Conservation (phyloP, 1,140 invertebrate species). For the Diachasmimorpha longicaudata region DNA sequence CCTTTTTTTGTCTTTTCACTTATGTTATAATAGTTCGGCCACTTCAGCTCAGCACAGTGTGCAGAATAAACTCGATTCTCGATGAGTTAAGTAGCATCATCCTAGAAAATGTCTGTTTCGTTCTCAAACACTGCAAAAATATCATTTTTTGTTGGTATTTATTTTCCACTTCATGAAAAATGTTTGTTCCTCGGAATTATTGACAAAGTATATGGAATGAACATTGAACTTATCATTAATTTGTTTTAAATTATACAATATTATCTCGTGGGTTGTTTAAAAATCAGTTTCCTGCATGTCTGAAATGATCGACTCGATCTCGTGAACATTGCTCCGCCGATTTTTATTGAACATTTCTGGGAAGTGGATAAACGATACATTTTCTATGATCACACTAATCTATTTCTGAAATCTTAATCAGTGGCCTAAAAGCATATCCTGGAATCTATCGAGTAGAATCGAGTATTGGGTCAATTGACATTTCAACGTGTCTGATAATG, state of each 20-base stretch:
- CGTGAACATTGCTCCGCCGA: not conserved
- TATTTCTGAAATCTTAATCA: slow-evolving; percentile 11
- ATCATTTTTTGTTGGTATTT: not conserved
- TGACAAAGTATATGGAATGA: not conserved
- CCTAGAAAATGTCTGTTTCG: slow-evolving; percentile 38
- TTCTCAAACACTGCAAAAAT: not conserved
- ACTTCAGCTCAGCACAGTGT: slow-evolving; percentile 36
- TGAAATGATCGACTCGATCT: not conserved
- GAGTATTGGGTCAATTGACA: slow-evolving; percentile 19
- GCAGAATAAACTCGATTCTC: slow-evolving; percentile 38
- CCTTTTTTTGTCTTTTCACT: slow-evolving; percentile 39
- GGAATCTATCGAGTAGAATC: slow-evolving; percentile 21
- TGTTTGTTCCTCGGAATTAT: not conserved
- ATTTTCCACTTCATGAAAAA: not conserved
- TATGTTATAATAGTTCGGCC: slow-evolving; percentile 24
- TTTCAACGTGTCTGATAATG: slow-evolving; percentile 19
- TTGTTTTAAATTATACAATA: not conserved
- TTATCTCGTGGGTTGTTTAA: not conserved
- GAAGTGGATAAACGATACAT: slow-evolving; percentile 15
- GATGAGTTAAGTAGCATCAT: slow-evolving; percentile 35
- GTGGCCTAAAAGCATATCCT: slow-evolving; percentile 12
- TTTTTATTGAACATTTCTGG: not conserved
- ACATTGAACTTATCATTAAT: not conserved
- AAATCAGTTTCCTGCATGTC: not conserved
- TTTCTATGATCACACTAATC: slow-evolving; percentile 26